Evolutionary conservation across 2,113 vertebrate species (phyloP), one percentile per base, ranked within the genome.

Genomic region (Camelus dromedarius): DNA sequence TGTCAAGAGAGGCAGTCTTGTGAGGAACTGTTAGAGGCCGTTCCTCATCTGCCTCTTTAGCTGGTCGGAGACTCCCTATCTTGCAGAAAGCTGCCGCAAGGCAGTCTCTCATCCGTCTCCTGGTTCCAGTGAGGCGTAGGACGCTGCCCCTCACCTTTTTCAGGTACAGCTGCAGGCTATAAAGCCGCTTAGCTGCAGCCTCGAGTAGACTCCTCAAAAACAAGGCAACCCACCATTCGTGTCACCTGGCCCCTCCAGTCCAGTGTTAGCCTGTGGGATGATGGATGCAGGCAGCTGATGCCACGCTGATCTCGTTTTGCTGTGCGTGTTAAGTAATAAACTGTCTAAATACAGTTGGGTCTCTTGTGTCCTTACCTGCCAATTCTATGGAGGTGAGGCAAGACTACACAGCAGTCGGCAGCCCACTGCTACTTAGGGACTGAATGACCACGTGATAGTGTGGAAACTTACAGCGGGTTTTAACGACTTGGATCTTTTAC

Each of bases 401-500:
- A 96, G 50, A 80, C 24, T 52, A 96, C 54, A 50, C 42, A 96
- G 75, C 42, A 80, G 58, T 48, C 62, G 28, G n/a, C 42, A 35
- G 28, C 2, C 48, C 48, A 64, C 12, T 89, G 52, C 69, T 81
- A 24, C 52, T 76, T 94, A 92, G 48, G 60, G 54, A 93, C 22
- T 76, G 35, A 58, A 0, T 73, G 56, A 84, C 22, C n/a, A 70
- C 3, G 9, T 89, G 52, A 76, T 30, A n/a, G 26, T 82, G n/a
- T 80, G n/a, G 83, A 84, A 92, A 35, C 38, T 62, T 88, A 26
- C 58, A 85, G 46, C 38, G 7, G 16, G 62, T 85, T 28, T 38
- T 94, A 89, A 73, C 67, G 56, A 90, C 70, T 76, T 92, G 48
- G 30, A 76, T 54, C 46, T 81, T 84, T 84, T 84, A 89, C 52